Base-by-base conservation (phyloP, 1,140 invertebrate species). In the Mizuhopecten yessoensis region DNA sequence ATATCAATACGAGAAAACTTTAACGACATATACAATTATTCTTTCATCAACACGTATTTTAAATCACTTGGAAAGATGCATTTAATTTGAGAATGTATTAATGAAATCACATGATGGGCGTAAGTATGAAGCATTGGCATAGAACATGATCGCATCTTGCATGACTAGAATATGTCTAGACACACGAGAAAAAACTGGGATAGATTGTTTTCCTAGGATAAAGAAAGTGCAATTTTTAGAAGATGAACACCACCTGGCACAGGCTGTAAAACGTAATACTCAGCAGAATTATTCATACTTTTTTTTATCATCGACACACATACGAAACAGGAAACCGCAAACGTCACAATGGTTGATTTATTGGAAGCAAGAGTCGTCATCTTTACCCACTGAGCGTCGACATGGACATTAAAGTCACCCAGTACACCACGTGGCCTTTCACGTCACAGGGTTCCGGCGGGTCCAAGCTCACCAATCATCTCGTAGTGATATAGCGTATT, bases 351-450 rank as follows among this genome's bases (percentile, higher is more conserved):
- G 57, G 57, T 5, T 75, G 57, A 75, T 75, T 75, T 75, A 75
- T 75, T 75, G 57, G 57, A 75, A 75, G n/a, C n/a, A 5, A 75
- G 57, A 29, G 57, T 75, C 57, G 57, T 75, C 57, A 75, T 75
- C 29, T 5, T 75, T 75, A n/a, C n/a, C n/a, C n/a, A n/a, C n/a
- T n/a, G n/a, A n/a, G n/a, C n/a, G n/a, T n/a, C 5, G 57, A 75
- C 23, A 17, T 75, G 57, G 23, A 75, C 57, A 75, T 75, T n/a
- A 75, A 75, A 75, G 57, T 75, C 57, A 75, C n/a, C 29, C 23
- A 75, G 57, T 75, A 75, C 57, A 75, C 17, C 57, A 75, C 57
- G 57, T n/a, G 45, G 3, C 10, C 11, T n/a, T 29, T 75, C 29
- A 23, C 57, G 23, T 75, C 23, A 75, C 57, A 29, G n/a, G 57